Evolutionary conservation across 1,140 invertebrate species (phyloP), one percentile per base, ranked within the genome.

Genomic region (Drosophila melanica): DNA sequence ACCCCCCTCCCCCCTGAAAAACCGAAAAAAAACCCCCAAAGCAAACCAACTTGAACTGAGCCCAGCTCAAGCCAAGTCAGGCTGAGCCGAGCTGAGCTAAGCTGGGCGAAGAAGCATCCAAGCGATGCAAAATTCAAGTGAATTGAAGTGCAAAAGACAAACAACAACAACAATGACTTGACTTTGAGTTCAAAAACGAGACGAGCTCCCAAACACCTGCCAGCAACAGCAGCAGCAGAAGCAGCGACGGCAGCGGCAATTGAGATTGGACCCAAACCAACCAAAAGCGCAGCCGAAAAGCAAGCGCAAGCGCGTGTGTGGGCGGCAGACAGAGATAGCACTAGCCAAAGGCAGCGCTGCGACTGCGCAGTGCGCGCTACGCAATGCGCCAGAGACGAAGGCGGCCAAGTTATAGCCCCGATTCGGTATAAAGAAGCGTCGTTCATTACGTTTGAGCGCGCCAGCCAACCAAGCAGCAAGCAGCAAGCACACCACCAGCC

Each of bases 121-220:
- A 84, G 84, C 84, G 84, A 51, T 89, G 84, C 84, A 77, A 73
- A 77, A 80, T 80, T 89, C 77, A 89, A 89, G 81, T 91, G 84
- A 91, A 91, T 84, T 91, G 90, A 91, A 91, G 89, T 91, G 90
- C 90, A 90, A 91, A 91, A 91, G 81, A 78, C 90, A 91, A 90
- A 90, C 37, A 67, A 41, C 63, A 68, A 76, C 68, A 78, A 78
- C 75, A 86, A 74, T 69, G 70, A 80, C 71, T 78, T 70, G 71
- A 73, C 64, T 75, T 64, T 75, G 47, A 62, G 80, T 82, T 82
- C 74, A 79, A 77, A 72, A 79, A 77, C 58, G 74, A 82, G 64
- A 77, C 81, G 41, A 59, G 63, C 51, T 55, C 58, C 70, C 66
- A 79, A 69, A 69, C 74, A 85, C 75, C 75, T 78, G 75, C 72